Base-by-base conservation (phyloP, 2,888 invertebrate genomes). In the Yponomeuta sedellus region DNA sequence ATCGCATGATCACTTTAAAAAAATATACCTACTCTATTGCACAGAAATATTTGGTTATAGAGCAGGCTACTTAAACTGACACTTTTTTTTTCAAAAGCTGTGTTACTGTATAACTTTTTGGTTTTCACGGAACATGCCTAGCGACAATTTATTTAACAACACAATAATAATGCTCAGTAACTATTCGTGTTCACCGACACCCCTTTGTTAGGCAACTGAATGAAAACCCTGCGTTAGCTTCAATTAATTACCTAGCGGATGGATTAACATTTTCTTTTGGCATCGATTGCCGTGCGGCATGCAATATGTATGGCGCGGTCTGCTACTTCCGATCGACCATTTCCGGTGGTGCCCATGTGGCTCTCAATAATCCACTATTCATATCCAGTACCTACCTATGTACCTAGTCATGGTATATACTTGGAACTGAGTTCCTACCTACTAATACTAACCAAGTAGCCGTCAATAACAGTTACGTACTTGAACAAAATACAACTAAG, bases 211-310 rank as follows among this genome's bases (percentile, higher is more conserved):
- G 80, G 79, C 82, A 80, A 89, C 88, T 91, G 85, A 83, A 83
- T 85, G 82, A 86, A 85, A 88, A 86, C 81, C 83, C 79, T 80
- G 80, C 83, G 79, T 25, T 82, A 82, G 81, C 81, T 80, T 82
- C 83, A 85, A 82, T 78, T 79, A 83, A 80, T 82, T 86, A 85
- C 80, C 82, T 79, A 82, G 78, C 76, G 75, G 75, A 76, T 71
- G 81, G 85, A 91, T 91, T 91, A 87, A 81, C 89, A 91, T 91
- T 88, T 84, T 81, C 82, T 81, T 90, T 89, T 86, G 89, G 90
- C 80, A 77, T 73, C 81, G 84, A 80, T 82, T 82, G 78, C 82
- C 77, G 76, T 80, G 77, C 67, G 78, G 77, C 83, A 75, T 74
- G 69, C 74, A 72, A 80, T 87, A 79, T 81, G 81, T 84, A 88